A percentile compares a stretch with the other conserved stretches of the same genome.
Conservation (phyloP, 2,797 vertebrate genomes). For the Bovichtus diacanthus region DNA sequence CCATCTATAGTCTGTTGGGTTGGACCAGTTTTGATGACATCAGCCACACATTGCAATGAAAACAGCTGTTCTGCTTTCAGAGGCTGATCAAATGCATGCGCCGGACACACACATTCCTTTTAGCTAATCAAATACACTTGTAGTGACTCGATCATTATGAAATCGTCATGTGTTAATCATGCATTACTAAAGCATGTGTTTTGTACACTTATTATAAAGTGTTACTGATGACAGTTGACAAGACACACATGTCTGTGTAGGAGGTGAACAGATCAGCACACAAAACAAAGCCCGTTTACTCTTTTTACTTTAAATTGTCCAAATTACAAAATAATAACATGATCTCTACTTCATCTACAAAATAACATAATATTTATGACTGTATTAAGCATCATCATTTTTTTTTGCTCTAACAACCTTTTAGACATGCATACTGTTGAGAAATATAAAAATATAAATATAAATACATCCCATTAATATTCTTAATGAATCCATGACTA, state of each 20-base stretch:
- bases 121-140: too few species aligned
- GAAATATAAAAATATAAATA: slow-evolving; percentile 93
- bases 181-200: not conserved
- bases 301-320: slow-evolving; percentile 88
- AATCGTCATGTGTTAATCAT: not conserved
- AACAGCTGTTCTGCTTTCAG: too few species aligned
- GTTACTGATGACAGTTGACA: not conserved
- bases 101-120: too few species aligned
- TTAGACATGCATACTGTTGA: slow-evolving; percentile 90
- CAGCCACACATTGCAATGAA: too few species aligned
- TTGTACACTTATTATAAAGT: not conserved
- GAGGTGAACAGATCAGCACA: slow-evolving; percentile 50
- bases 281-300: slow-evolving; percentile 69
- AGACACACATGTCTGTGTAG: not conserved
- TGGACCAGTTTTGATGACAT: too few species aligned
- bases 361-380: slow-evolving; percentile 85
- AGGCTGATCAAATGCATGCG: too few species aligned
- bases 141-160: not conserved
- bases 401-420: slow-evolving; percentile 84
- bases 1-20: not conserved
- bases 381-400: slow-evolving; percentile 84
- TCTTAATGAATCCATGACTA: slow-evolving; percentile 87
- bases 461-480: slow-evolving; percentile 90
- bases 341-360: slow-evolving; percentile 87
- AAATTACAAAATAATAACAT: slow-evolving; percentile 91